Evolutionary conservation across 1,140 invertebrate genomes (phyloP).

Genomic region (Medauroidea extradentata): DNA sequence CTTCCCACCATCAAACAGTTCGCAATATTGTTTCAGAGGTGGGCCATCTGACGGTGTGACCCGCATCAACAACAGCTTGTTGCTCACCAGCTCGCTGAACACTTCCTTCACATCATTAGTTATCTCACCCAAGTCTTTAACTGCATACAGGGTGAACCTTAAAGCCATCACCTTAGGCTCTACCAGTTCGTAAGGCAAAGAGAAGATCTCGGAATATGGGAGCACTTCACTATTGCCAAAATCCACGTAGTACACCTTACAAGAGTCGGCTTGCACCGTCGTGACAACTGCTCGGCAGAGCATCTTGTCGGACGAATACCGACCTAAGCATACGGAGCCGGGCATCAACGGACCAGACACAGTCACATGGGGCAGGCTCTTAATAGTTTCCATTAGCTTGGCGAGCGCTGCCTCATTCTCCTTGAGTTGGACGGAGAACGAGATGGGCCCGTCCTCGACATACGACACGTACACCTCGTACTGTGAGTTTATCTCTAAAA

Average conservation of each 20-base stretch:
- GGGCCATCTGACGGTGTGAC: slow-evolving; percentile 61
- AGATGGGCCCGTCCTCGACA: slow-evolving; percentile 67
- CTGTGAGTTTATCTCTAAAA: slow-evolving; percentile 51
- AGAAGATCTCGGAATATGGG: slow-evolving; percentile 60
- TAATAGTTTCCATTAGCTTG: slow-evolving; percentile 62
- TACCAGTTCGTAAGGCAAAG: slow-evolving; percentile 60
- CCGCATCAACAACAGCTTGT: slow-evolving; percentile 54
- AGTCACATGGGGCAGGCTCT: slow-evolving; percentile 43
- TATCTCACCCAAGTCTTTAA: slow-evolving; percentile 56
- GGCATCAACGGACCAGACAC: slow-evolving; percentile 53
- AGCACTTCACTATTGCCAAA: slow-evolving; percentile 70
- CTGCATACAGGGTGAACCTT: slow-evolving; percentile 62
- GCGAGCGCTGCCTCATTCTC: slow-evolving; percentile 52
- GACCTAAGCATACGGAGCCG: slow-evolving; percentile 65
- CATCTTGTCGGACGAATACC: slow-evolving; percentile 56
- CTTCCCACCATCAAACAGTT: slow-evolving; percentile 51
- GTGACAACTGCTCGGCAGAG: slow-evolving; percentile 69
- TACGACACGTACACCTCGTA: slow-evolving; percentile 66
- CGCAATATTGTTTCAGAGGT: slow-evolving; percentile 65
- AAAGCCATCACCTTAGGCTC: slow-evolving; percentile 66
- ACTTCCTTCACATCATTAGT: slow-evolving; percentile 61
- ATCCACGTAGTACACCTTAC: slow-evolving; percentile 70
- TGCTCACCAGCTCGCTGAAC: slow-evolving; percentile 60
- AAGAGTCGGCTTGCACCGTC: slow-evolving; percentile 53
- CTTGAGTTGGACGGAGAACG: slow-evolving; percentile 67